phyloP scores from a whole-genome alignment of 64 coral and sea anemone genomes.

The Platygyra sinensis region DNA sequence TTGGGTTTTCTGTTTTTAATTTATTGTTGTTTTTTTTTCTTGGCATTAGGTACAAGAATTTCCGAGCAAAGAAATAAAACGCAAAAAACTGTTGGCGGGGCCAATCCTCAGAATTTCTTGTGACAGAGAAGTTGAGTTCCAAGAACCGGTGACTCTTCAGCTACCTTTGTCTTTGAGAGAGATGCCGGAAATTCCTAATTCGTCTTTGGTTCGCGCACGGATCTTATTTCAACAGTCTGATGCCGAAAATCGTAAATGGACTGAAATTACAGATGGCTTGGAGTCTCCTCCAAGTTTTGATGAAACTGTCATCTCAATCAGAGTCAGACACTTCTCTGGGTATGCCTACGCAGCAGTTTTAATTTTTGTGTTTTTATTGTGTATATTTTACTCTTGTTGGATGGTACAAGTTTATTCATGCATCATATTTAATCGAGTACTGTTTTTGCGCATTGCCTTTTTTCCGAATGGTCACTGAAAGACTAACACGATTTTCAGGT shows the following conservation, averaged over 20 bases:
- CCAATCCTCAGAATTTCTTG: conserved; percentile 7
- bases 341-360: neutral
- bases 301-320: neutral
- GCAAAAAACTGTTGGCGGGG: neutral
- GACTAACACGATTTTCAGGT: too few relatives aligned
- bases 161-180: conserved; percentile 1
- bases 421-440: too few relatives aligned
- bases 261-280: neutral
- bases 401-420: too few relatives aligned
- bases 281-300: neutral
- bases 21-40: too few relatives aligned
- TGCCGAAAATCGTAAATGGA: neutral
- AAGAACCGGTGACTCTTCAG: conserved; percentile 1
- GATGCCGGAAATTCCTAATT: neutral
- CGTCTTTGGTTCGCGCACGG: neutral
- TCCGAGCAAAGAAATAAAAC: neutral
- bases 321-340: neutral
- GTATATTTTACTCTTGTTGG: neutral
- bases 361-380: neutral
- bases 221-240: neutral
- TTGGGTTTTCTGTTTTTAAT: neutral
- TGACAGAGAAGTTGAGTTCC: neutral
- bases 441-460: too few relatives aligned
- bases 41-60: conserved; percentile 11
- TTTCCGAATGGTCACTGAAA: too few relatives aligned